Conservation (phyloP, 2,888 invertebrate genomes). For the Cataglyphis rosenhaueri region DNA sequence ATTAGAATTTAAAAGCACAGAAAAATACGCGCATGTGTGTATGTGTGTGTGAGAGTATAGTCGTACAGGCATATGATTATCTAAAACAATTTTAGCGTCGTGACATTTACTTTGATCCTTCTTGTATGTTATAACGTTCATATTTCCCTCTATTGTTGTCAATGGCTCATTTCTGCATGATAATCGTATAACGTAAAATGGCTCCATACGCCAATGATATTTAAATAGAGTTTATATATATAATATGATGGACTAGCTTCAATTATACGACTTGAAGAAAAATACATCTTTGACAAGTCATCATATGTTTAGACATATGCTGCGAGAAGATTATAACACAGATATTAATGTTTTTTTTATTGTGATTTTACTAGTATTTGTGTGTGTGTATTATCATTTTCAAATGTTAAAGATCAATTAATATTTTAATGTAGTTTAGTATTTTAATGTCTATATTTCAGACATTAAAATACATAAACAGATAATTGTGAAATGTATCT, state of each 20-base stretch:
- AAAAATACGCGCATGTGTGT: conserved; percentile 55
- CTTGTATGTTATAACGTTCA: conserved; percentile 59
- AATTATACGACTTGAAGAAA: conserved; percentile 74
- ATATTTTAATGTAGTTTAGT: neutral
- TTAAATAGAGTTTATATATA: conserved; percentile 75
- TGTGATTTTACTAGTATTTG: neutral
- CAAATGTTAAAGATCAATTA: conserved; percentile 15
- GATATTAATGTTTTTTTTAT: conserved; percentile 48
- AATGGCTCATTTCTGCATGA: conserved; percentile 69
- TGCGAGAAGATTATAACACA: conserved; percentile 72
- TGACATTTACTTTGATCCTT: conserved; percentile 63
- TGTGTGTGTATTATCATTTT: neutral
- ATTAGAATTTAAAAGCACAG: conserved; percentile 64
- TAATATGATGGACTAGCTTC: conserved; percentile 79
- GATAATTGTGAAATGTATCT: neutral
- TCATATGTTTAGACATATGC: conserved; percentile 74
- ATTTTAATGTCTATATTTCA: neutral
- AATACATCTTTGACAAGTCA: conserved; percentile 73
- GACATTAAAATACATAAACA: neutral
- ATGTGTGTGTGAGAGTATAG: conserved; percentile 53
- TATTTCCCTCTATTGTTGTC: conserved; percentile 61
- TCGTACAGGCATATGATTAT: conserved; percentile 51
- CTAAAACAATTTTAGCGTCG: conserved; percentile 68
- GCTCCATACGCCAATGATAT: conserved; percentile 72
- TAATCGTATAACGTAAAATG: conserved; percentile 76